These are phyloP conservation scores for Mercenaria mercenaria DNA, from an alignment of 1,140 invertebrate species.

Conservation along the genomic window DNA sequence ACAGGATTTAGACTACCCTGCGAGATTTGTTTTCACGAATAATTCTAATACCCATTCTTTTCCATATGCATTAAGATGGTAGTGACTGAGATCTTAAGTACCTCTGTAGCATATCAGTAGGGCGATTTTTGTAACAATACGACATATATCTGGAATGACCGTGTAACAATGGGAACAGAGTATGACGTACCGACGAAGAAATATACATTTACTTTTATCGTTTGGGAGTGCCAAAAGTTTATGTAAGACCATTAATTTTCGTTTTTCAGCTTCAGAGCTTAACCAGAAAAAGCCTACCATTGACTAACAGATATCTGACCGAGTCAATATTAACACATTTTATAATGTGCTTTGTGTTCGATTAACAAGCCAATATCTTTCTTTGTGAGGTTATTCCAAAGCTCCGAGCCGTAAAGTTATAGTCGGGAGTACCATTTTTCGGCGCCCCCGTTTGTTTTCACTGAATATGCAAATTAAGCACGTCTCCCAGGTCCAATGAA, in stretches of 20 bases:
- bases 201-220: neutral
- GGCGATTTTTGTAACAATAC: too few relatives aligned
- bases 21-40: too few relatives aligned
- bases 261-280: neutral
- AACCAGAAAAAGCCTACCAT: conserved; percentile 3
- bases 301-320: conserved; percentile 41
- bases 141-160: too few relatives aligned
- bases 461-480: too few relatives aligned
- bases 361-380: neutral
- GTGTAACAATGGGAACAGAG: neutral
- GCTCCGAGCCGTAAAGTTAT: conserved; percentile 36
- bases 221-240: conserved; percentile 7
- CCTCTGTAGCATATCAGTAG: too few relatives aligned
- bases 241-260: too few relatives aligned
- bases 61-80: too few relatives aligned
- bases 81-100: too few relatives aligned
- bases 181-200: neutral
- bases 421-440: neutral
- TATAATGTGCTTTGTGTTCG: conserved; percentile 29
- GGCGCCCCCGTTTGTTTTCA: too few relatives aligned
- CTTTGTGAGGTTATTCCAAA: conserved; percentile 33
- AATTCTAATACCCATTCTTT: too few relatives aligned
- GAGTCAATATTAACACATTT: conserved; percentile 15
- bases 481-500: too few relatives aligned
- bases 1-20: too few relatives aligned